A percentile compares a stretch with the other conserved stretches of the same genome.
Evolutionary conservation across 1,140 invertebrate species (phyloP).

Genomic region (Drosophila teissieri): DNA sequence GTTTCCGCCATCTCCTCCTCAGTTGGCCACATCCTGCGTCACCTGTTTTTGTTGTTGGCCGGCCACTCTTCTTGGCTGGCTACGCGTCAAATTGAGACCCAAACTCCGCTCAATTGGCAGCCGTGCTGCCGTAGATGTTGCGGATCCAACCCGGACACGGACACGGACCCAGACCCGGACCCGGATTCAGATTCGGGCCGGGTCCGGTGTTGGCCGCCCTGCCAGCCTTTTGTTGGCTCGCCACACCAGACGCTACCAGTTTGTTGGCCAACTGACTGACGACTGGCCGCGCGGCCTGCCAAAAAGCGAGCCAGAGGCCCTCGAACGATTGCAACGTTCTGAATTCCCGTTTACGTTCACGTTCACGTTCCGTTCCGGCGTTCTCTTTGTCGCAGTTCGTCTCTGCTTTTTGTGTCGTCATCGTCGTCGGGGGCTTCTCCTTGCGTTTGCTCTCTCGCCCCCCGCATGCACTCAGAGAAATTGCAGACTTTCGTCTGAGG

Average conservation of each 20-base stretch:
- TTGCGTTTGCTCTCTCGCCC: slow-evolving; percentile 4
- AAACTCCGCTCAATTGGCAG: slow-evolving; percentile 61
- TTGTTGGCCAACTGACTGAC: slow-evolving; percentile 84
- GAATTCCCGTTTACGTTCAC: slow-evolving; percentile 7
- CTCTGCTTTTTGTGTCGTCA: slow-evolving; percentile 76
- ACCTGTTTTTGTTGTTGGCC: slow-evolving; percentile 65
- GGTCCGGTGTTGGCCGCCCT: slow-evolving; percentile 78
- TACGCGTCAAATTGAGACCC: slow-evolving; percentile 77
- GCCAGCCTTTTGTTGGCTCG: slow-evolving; percentile 82
- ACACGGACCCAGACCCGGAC: slow-evolving; percentile 26
- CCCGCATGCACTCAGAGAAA: slow-evolving; percentile 5
- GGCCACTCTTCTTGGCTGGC: slow-evolving; percentile 84
- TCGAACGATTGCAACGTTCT: slow-evolving; percentile 64
- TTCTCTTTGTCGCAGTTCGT: slow-evolving; percentile 45
- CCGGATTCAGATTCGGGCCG: slow-evolving; percentile 40
- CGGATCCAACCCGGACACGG: slow-evolving; percentile 9
- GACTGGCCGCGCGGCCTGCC: slow-evolving; percentile 79
- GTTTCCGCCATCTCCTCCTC: slow-evolving; percentile 10
- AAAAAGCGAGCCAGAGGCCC: slow-evolving; percentile 75
- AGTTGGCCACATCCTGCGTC: slow-evolving; percentile 68
- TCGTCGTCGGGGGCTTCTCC: slow-evolving; percentile 52
- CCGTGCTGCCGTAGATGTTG: slow-evolving; percentile 49
- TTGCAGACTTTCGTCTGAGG: no score
- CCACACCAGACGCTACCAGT: slow-evolving; percentile 83
- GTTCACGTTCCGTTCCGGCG: slow-evolving; percentile 27